Conservation (phyloP, 2,113 vertebrate species). For the Bos taurus region ARS-UCD2.0 NC_037349.1:32863501-32864000, state of each 20-base stretch:
- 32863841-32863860: not conserved
- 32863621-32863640: not conserved
- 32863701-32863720: not conserved
- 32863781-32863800: not conserved
- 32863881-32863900: not conserved
- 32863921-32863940: not conserved
- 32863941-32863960: not conserved
- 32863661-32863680: not conserved
- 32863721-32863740: not conserved
- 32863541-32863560: not conserved
- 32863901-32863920: not conserved
- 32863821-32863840: not conserved
- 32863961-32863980: not conserved
- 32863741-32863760: not conserved
- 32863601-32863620: not conserved
- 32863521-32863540: not conserved
- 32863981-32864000: not conserved
- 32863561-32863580: not conserved
- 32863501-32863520: not conserved
- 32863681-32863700: not conserved
- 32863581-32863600: not conserved
- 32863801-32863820: not conserved
- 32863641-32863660: not conserved
- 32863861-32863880: not conserved
- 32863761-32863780: not conserved